Evolutionary conservation across 1,140 invertebrate genomes (phyloP).

Genomic region (Drosophila rufa): DNA sequence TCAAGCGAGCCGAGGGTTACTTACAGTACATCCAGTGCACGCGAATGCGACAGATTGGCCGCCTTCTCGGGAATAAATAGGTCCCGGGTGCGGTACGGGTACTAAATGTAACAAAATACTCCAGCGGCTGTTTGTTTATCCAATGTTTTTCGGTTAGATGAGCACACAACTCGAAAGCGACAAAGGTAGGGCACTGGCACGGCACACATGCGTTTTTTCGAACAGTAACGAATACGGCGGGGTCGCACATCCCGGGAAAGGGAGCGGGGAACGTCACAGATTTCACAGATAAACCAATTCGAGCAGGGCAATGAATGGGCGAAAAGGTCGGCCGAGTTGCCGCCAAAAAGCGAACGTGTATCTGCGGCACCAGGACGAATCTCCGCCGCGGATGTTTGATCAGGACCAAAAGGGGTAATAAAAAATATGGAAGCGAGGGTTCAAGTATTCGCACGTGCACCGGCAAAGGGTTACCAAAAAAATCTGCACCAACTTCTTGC

Average conservation of each 20-base stretch:
- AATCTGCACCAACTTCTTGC: slow-evolving; percentile 67
- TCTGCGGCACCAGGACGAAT: slow-evolving; percentile 80
- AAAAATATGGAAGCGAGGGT: slow-evolving; percentile 12
- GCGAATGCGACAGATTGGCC: slow-evolving; percentile 77
- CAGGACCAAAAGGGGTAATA: slow-evolving; percentile 51
- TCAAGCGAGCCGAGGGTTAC: slow-evolving; percentile 14
- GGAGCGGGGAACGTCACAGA: slow-evolving; percentile 65
- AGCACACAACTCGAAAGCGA: slow-evolving; percentile 76
- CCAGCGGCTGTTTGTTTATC: slow-evolving; percentile 84
- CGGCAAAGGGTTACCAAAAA: slow-evolving; percentile 58
- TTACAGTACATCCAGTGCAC: slow-evolving; percentile 28
- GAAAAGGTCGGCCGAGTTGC: slow-evolving; percentile 76
- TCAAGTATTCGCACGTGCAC: slow-evolving; percentile 50
- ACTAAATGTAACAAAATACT: slow-evolving; percentile 78
- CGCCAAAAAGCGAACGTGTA: slow-evolving; percentile 60
- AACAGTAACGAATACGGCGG: slow-evolving; percentile 47
- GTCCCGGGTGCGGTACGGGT: slow-evolving; percentile 17
- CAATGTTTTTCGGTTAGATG: slow-evolving; percentile 85
- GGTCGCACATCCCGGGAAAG: slow-evolving; percentile 38
- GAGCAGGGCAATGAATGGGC: slow-evolving; percentile 84
- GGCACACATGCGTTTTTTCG: slow-evolving; percentile 17
- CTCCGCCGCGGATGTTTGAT: slow-evolving; percentile 35
- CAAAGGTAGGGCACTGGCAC: slow-evolving; percentile 54
- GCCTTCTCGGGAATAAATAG: slow-evolving; percentile 46
- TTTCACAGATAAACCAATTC: slow-evolving; percentile 85